Evolutionary conservation across 2,113 vertebrate species (phyloP).

Genomic region (Taurulus bubalis): DNA sequence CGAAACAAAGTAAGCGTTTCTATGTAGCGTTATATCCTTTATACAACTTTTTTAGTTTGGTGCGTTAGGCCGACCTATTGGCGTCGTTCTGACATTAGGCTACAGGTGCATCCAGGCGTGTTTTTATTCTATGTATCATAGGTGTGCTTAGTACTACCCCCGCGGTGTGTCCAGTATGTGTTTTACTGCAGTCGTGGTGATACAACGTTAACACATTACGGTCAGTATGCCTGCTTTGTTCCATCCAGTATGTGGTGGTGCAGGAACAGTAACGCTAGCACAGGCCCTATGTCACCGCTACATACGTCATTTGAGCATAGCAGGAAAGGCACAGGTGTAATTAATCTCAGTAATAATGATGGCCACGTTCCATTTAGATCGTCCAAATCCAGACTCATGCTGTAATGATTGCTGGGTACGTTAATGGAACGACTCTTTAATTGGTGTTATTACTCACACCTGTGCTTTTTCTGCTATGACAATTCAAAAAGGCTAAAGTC

Average conservation of each 20-base stretch:
- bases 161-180: not conserved
- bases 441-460: conserved; percentile 45
- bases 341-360: conserved; percentile 40
- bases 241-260: not conserved
- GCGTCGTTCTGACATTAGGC: no score
- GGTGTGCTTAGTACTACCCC: not conserved
- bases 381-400: conserved; percentile 15
- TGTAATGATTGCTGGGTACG: not conserved
- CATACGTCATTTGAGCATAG: not conserved
- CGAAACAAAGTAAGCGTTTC: no score
- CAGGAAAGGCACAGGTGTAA: conserved; percentile 18
- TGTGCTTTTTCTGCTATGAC: conserved; percentile 17
- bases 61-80: no score
- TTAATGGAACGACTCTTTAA: conserved; percentile 32
- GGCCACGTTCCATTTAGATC: conserved; percentile 3
- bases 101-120: no score
- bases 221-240: not conserved
- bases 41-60: no score
- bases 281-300: not conserved
- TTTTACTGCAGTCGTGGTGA: not conserved
- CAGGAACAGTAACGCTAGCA: not conserved
- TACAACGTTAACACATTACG: not conserved
- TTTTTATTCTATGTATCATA: not conserved
- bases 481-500: not conserved
- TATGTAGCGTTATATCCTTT: no score